These are phyloP conservation scores for Rafetus swinhoei DNA, from an alignment of 2,113 vertebrate genomes.

Conservation along the genomic window DNA sequence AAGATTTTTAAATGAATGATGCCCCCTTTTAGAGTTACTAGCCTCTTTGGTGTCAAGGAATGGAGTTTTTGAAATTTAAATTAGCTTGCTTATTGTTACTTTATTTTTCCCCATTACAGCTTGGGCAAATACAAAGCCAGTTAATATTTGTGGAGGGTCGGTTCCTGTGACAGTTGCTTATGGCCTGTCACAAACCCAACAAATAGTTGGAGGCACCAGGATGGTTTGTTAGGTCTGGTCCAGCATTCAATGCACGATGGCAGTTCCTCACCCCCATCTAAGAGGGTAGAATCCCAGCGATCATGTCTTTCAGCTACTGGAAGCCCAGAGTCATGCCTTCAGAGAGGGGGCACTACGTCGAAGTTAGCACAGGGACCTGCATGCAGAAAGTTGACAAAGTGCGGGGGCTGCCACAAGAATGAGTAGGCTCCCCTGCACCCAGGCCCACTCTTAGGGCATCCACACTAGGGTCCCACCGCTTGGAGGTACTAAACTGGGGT, in stretches of 20 bases:
- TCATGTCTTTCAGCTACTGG: not conserved
- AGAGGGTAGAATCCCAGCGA: not conserved
- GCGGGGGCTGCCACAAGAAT: no score
- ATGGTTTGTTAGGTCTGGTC: not conserved
- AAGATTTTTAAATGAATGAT: not conserved
- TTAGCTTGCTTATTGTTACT: not conserved
- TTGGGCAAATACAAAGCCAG: not conserved
- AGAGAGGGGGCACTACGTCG: not conserved
- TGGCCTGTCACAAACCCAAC: not conserved
- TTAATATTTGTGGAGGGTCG: not conserved
- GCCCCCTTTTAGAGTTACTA: not conserved
- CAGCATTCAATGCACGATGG: not conserved
- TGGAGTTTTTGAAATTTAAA: rapidly evolving
- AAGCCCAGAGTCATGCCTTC: no score
- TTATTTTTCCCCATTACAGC: not conserved
- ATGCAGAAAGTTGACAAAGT: not conserved
- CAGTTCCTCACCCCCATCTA: not conserved
- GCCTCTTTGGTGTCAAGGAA: not conserved
- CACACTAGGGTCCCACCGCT: not conserved
- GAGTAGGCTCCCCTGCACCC: not conserved
- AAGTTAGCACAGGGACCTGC: not conserved
- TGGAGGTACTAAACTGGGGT: no score
- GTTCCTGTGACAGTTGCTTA: not conserved
- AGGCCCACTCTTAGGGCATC: not conserved
- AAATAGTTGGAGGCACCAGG: not conserved